Base-by-base conservation (phyloP, 2,888 invertebrate genomes). In the Cataglyphis cursor region DNA sequence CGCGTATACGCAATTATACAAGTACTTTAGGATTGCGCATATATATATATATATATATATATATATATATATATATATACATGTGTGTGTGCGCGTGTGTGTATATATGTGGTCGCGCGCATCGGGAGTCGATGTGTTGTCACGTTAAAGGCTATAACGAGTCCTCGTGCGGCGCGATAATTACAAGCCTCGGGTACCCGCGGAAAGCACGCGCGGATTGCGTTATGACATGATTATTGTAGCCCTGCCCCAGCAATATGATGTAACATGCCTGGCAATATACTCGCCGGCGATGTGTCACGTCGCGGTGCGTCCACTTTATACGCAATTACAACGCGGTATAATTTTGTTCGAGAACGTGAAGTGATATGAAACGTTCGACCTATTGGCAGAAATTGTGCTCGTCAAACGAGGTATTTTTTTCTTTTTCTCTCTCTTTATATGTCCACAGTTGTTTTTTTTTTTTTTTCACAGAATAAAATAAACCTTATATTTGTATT, bases 231-330 rank as follows among this genome's bases (percentile, higher is more conserved):
- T 90, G 89, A 91, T 91, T 90, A 91, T 91, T 91, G 87, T 85
- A 83, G 87, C 75, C 81, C 68, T 73, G 83, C 62, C 48, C 48
- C 80, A 70, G 83, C 90, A 86, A 84, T 88, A 87, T 82, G 85
- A 81, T 76, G 84, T 87, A 87, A 87, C 88, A 86, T 83, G 59
- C 82, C 88, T 91, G 91, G 92, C 92, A 92, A 93, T 94, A 93
- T 92, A 92, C 92, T 92, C 92, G 86, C 84, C 75, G 87, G 93
- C 92, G 92, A 94, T 94, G 92, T 92, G 92, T 94, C 94, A 94
- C 92, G 88, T 91, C 90, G 91, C 90, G 48, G 48, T 51, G 88
- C 91, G 94, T 94, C 93, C 91, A 91, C 89, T 90, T 91, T 93
- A 93, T 88, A 87, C 88, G 90, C 90, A 90, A 90, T 90, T 90